Base-by-base conservation (phyloP, 2,888 invertebrate genomes). In the Agrochola circellaris region DNA sequence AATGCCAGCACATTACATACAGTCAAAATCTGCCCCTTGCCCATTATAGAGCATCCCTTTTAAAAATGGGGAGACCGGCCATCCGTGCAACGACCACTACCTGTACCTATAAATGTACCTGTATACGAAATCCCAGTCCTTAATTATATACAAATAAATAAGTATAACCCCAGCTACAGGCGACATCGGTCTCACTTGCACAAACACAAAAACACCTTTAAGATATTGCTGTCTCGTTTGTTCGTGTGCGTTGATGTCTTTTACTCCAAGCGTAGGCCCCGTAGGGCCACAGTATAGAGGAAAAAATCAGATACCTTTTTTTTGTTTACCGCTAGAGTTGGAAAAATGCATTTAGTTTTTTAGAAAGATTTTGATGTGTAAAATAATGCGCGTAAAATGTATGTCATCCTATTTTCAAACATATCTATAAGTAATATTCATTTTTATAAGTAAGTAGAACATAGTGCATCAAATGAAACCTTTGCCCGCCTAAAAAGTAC, bases 201-300 rank as follows among this genome's bases (percentile, higher is more conserved):
- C 95, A 84, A 89, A 89, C 86, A 90, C 87, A 87, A 91, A 91
- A 92, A 89, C 83, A 72, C 83, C 86, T 88, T 88, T 87, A 81
- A 83, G 74, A 78, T 84, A 78, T 85, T 79, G 85, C 87, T 85
- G 85, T 95, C 95, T 92, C 94, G 88, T 89, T 93, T 89, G 83
- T 90, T 87, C 90, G 85, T 87, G 91, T 91, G 93, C 96, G 96
- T 96, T 96, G 95, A 96, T 94, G 95, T 96, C 96, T 96, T 96
- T 96, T 95, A 91, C 91, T 94, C 91, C 91, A 90, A 91, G 91
- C 90, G 91, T 90, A 88, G 89, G 74, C 79, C 81, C 83, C 90
- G 91, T 90, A 88, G 89, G 73, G 75, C 80, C 83, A 87, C 85
- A 94, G 94, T 92, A 93, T 90, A 94, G 72, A 88, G 76, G 82